phyloP scores from a whole-genome alignment of 1,140 invertebrate genomes.

The Drosophila kurseongensis region DNA sequence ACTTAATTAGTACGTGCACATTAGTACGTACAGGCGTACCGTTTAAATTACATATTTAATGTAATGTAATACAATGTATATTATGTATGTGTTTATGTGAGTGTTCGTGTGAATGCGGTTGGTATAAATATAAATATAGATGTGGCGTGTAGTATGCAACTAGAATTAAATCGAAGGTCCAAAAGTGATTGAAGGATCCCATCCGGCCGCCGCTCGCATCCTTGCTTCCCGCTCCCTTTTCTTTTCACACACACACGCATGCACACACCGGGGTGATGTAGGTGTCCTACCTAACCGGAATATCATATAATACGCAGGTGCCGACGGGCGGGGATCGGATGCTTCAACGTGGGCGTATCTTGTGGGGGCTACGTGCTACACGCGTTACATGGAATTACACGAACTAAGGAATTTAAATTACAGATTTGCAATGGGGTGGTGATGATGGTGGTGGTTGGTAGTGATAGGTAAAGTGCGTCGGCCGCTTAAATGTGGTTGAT shows the following conservation, averaged over 20 bases:
- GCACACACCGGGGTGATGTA: not conserved
- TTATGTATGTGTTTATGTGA: constrained; percentile 49
- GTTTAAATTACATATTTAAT: constrained; percentile 61
- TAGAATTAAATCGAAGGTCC: constrained; percentile 35
- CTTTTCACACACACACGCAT: not conserved
- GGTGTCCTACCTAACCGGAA: not conserved
- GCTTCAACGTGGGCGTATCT: not conserved
- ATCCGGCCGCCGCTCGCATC: constrained; percentile 2
- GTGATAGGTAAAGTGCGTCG: constrained; percentile 14
- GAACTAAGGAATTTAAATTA: constrained; percentile 37
- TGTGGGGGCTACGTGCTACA: constrained; percentile 4
- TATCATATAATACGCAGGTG: constrained; percentile 2
- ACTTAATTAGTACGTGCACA: constrained; percentile 63
- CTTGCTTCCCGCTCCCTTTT: not conserved
- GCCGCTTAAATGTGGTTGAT: constrained; percentile 34
- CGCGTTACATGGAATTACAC: constrained; percentile 10
- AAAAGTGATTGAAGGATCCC: constrained; percentile 5
- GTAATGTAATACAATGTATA: constrained; percentile 57
- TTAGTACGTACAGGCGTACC: constrained; percentile 51
- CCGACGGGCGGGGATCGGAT: not conserved
- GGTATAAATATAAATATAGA: constrained; percentile 53
- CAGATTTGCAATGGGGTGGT: constrained; percentile 21
- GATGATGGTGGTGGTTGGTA: constrained; percentile 8
- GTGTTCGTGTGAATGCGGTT: constrained; percentile 43
- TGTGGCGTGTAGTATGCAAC: constrained; percentile 50